Evolutionary conservation across 1,140 invertebrate genomes (phyloP).

Genomic region (Drepana arcuata): DNA sequence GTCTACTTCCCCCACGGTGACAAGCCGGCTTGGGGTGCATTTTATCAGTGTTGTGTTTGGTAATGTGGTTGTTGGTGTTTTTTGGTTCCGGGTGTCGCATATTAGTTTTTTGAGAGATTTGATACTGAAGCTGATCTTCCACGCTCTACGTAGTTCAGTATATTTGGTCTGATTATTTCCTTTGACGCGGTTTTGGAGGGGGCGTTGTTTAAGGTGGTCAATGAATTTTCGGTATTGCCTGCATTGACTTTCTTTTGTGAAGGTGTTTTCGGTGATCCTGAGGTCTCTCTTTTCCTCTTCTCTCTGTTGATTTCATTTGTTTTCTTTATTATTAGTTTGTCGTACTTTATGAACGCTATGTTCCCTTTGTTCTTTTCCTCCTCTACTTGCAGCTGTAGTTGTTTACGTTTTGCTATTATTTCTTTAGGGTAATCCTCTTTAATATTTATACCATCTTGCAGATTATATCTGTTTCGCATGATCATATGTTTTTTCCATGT

Average conservation of each 20-base stretch:
- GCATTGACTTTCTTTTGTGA: not conserved
- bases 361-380: slow-evolving; percentile 20
- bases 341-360: slow-evolving; percentile 17
- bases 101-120: slow-evolving; percentile 9
- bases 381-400: slow-evolving; percentile 9
- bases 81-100: slow-evolving; percentile 5
- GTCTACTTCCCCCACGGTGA: slow-evolving; percentile 11
- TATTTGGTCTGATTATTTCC: slow-evolving; percentile 2
- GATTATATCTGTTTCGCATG: slow-evolving; percentile 13
- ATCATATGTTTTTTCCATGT: slow-evolving; percentile 27
- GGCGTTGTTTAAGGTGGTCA: too few species aligned
- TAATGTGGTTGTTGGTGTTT: slow-evolving; percentile 3
- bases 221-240: not conserved
- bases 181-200: not conserved
- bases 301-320: not conserved
- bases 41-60: slow-evolving; percentile 1
- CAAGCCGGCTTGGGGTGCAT: slow-evolving; percentile 8
- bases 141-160: not conserved
- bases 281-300: not conserved
- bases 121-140: slow-evolving; percentile 3
- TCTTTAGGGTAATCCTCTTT: slow-evolving; percentile 18
- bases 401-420: slow-evolving; percentile 9
- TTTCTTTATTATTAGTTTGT: slow-evolving; percentile 15
- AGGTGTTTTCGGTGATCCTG: not conserved
- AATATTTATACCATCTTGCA: slow-evolving; percentile 9